These are phyloP conservation scores for Catocala fraxini DNA, from an alignment of 2,888 invertebrate species.

Conservation along the genomic window DNA sequence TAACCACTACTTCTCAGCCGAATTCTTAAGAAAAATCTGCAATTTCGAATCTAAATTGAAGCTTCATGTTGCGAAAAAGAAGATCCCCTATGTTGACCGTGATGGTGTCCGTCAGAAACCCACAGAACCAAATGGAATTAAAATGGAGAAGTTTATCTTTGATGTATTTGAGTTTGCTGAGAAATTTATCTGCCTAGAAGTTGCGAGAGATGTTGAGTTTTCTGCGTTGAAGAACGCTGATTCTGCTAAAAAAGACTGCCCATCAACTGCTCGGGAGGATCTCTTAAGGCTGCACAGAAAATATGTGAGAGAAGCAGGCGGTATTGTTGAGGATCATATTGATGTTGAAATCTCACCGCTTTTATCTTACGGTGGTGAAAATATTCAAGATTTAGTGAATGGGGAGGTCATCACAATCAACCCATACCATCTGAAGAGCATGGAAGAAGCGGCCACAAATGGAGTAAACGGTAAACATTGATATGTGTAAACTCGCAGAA, in stretches of 20 bases:
- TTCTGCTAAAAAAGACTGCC: constrained; percentile 95
- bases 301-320: constrained; percentile 94
- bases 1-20: constrained; percentile 97
- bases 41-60: constrained; percentile 92
- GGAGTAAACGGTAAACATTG: constrained; percentile 78
- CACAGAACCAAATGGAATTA: constrained; percentile 96
- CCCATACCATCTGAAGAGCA: constrained; percentile 88
- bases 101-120: constrained; percentile 92
- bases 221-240: constrained; percentile 98
- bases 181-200: constrained; percentile 97
- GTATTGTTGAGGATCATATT: constrained; percentile 89
- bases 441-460: constrained; percentile 69
- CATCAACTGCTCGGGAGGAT: constrained; percentile 94
- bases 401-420: constrained; percentile 90
- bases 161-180: constrained; percentile 98
- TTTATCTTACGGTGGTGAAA: constrained; percentile 96
- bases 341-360: constrained; percentile 97
- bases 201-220: constrained; percentile 96
- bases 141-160: constrained; percentile 99
- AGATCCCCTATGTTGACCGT: constrained; percentile 95
- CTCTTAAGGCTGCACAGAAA: constrained; percentile 92
- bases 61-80: constrained; percentile 98
- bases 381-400: constrained; percentile 89
- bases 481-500: constrained; percentile 11
- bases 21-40: constrained; percentile 93